These are phyloP conservation scores for Pagetopsis macropterus DNA, from an alignment of 2,797 vertebrate species.

Conservation along the genomic window DNA sequence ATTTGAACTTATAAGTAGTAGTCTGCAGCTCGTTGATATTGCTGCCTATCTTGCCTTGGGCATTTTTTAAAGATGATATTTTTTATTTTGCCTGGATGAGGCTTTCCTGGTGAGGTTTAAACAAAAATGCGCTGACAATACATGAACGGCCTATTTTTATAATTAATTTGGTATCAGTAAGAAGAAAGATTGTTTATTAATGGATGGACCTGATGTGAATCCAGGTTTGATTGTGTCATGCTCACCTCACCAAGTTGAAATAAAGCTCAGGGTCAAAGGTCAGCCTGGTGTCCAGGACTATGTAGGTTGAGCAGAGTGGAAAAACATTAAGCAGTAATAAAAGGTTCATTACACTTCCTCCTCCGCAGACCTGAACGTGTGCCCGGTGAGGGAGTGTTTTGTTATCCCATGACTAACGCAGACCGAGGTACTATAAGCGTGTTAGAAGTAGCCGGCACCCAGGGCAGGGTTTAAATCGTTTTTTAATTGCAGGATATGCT, in stretches of 20 bases:
- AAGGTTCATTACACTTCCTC: conserved; percentile 43
- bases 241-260: conserved; percentile 1
- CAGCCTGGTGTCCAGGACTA: background rate
- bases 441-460: conserved; percentile 23
- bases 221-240: conserved; percentile 11
- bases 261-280: conserved; percentile 48
- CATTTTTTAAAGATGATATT: background rate
- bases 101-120: background rate
- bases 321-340: conserved; percentile 31
- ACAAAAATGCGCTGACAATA: background rate
- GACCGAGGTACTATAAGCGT: conserved; percentile 44
- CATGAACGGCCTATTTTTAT: background rate
- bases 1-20: background rate
- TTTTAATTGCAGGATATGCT: conserved; percentile 47
- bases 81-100: background rate
- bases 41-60: background rate
- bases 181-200: background rate
- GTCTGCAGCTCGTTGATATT: conserved; percentile 1
- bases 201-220: too few species aligned
- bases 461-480: conserved; percentile 16
- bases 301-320: conserved; percentile 25
- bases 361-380: conserved; percentile 5
- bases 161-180: background rate
- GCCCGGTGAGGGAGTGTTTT: conserved; percentile 44
- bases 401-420: conserved; percentile 57